A percentile compares a stretch with the other conserved stretches of the same genome.
Conservation (phyloP, 2,113 vertebrate species). For the Cnemophilus loriae region DNA sequence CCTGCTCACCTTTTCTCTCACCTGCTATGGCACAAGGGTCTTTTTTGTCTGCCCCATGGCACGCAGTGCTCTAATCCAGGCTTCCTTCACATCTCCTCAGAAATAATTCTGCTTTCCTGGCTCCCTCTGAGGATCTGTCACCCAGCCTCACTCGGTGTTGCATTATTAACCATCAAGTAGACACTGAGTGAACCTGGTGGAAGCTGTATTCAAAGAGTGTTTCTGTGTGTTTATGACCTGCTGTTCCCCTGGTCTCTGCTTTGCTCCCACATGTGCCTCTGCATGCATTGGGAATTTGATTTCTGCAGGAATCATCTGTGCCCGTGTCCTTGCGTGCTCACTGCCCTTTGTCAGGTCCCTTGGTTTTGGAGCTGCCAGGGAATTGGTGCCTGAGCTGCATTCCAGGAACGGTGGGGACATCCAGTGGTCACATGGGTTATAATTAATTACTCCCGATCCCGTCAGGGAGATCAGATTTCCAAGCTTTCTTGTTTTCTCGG, state of each 20-base stretch:
- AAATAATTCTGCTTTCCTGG: not conserved
- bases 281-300: accelerated
- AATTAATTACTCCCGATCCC: slow-evolving; percentile 63
- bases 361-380: not conserved
- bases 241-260: not conserved
- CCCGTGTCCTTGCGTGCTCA: not conserved
- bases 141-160: not conserved
- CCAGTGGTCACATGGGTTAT: slow-evolving; percentile 67
- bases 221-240: not conserved
- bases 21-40: not conserved
- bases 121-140: not conserved
- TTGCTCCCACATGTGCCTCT: not conserved
- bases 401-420: slow-evolving; percentile 74
- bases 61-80: not conserved
- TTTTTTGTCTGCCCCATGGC: not conserved
- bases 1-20: not conserved
- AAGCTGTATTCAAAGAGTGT: not conserved
- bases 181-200: not conserved
- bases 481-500: not conserved
- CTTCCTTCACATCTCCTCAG: not conserved
- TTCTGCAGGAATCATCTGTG: not conserved
- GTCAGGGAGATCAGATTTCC: not conserved
- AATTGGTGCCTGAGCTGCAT: not conserved
- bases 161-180: not conserved
- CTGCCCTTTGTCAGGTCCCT: not conserved